A percentile compares a stretch with the other conserved stretches of the same genome.
Evolutionary conservation across 2,797 vertebrate genomes (phyloP).

Genomic region (Prionace glauca): DNA sequence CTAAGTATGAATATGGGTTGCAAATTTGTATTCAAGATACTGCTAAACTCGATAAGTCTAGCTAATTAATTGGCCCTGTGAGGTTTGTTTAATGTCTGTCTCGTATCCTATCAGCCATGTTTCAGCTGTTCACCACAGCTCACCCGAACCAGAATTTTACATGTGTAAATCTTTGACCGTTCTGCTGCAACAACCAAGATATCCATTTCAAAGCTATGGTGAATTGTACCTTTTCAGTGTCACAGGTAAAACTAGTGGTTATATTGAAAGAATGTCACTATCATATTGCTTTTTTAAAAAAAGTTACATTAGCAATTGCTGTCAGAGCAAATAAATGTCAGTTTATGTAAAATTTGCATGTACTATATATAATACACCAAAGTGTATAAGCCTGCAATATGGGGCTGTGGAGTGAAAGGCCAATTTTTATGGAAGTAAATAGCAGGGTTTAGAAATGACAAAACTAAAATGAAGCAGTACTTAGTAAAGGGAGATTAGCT

Average conservation of each 20-base stretch:
- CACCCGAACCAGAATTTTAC: neutral
- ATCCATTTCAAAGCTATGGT: neutral
- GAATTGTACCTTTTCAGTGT: neutral
- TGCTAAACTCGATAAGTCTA: neutral
- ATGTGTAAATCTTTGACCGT: neutral
- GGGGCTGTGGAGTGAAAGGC: neutral
- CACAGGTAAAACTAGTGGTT: neutral
- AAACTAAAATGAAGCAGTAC: neutral
- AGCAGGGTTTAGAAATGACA: neutral
- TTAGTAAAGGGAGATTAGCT: neutral
- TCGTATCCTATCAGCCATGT: neutral
- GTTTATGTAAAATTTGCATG: neutral
- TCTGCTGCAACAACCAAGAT: neutral
- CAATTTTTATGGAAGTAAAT: neutral
- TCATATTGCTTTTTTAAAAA: neutral
- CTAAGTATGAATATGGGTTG: neutral
- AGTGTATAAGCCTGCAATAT: neutral
- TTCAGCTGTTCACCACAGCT: constrained; percentile 28
- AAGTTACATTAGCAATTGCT: neutral
- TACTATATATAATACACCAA: neutral
- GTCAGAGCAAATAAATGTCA: neutral
- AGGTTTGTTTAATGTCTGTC: constrained; percentile 26
- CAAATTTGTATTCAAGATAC: constrained; percentile 30
- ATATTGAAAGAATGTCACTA: neutral
- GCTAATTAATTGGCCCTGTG: constrained; percentile 37